phyloP scores from a whole-genome alignment of 2,113 vertebrate species.

The Indri indri region DNA sequence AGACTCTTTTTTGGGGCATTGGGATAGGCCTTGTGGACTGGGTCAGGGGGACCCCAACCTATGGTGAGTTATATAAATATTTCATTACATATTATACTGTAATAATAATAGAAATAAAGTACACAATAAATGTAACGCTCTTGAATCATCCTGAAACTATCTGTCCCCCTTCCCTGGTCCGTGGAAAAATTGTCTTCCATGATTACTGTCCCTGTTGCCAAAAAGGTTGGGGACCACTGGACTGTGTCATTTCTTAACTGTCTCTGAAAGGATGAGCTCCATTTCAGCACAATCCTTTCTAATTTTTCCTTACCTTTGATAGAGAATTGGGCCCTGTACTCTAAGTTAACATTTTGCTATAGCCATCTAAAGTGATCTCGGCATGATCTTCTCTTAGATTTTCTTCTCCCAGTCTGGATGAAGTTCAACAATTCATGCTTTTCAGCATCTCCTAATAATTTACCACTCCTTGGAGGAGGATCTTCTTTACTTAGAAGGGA shows the following conservation, averaged over 20 bases:
- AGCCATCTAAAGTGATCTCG: background rate
- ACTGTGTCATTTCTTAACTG: background rate
- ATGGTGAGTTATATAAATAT: no score
- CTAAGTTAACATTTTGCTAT: background rate
- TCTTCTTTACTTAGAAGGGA: background rate
- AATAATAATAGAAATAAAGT: no score
- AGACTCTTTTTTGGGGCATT: background rate
- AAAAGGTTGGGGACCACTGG: no score
- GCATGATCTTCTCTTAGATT: background rate
- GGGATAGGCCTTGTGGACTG: background rate
- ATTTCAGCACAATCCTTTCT: background rate
- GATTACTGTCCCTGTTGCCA: no score
- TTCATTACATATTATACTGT: no score
- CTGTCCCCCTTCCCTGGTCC: no score
- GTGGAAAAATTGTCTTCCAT: no score
- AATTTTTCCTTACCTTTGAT: background rate
- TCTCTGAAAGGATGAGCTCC: background rate
- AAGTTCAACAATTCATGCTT: background rate
- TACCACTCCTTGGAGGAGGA: background rate
- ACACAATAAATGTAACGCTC: no score
- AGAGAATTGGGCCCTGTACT: background rate
- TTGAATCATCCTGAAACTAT: no score
- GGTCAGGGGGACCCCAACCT: no score
- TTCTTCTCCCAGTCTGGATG: background rate
- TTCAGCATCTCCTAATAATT: background rate